Evolutionary conservation across 2,113 vertebrate species (phyloP).

Genomic region (Megaceryle maxima): DNA sequence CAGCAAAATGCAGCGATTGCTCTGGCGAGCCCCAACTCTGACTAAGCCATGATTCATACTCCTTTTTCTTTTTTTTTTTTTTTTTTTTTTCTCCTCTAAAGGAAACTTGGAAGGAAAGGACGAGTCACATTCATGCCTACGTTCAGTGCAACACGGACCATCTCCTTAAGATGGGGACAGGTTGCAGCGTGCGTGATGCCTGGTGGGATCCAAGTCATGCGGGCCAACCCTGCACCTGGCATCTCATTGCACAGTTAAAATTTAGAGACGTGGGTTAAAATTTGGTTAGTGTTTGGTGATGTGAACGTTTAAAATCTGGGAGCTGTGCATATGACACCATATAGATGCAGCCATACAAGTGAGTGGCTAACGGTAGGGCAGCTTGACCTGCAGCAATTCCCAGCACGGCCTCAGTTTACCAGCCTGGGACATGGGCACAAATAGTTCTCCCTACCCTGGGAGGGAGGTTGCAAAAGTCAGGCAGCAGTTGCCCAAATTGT

Average conservation of each 20-base stretch:
- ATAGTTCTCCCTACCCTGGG: background rate
- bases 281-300: background rate
- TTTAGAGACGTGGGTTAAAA: background rate
- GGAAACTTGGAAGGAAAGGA: background rate
- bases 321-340: rapidly evolving
- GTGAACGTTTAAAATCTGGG: rapidly evolving
- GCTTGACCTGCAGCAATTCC: background rate
- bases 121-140: background rate
- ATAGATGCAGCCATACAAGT: background rate
- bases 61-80: background rate
- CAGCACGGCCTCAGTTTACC: background rate
- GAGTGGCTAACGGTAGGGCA: background rate
- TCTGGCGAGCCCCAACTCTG: background rate
- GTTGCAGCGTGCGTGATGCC: rapidly evolving
- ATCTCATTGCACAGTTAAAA: background rate
- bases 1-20: background rate
- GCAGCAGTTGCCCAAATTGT: background rate
- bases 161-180: background rate
- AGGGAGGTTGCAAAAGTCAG: background rate
- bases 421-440: background rate
- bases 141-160: rapidly evolving
- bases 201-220: rapidly evolving
- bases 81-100: background rate
- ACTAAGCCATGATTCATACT: conserved; percentile 31
- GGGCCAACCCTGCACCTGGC: background rate